Percentiles rank a stretch among this genome's conserved stretches.
Conservation (phyloP, 2,888 invertebrate species). For the Cyrtodaria siliqua region DNA sequence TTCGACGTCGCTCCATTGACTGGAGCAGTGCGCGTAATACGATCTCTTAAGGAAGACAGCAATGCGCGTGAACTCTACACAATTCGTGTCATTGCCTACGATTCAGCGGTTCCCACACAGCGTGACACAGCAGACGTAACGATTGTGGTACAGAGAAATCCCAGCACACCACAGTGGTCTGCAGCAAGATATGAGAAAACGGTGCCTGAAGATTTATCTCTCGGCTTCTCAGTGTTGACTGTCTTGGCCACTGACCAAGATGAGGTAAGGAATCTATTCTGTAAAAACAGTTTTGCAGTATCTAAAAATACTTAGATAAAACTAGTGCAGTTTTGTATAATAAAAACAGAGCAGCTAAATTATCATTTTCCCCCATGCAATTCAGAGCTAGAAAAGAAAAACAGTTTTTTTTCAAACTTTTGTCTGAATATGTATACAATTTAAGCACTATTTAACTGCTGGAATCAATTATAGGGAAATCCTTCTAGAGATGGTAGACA, state of each 20-base stretch:
- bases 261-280: slow-evolving; percentile 53
- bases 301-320: too few species aligned
- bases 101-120: slow-evolving; percentile 37
- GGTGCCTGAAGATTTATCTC: slow-evolving; percentile 61
- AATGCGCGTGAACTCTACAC: slow-evolving; percentile 65
- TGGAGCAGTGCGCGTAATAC: slow-evolving; percentile 52
- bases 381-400: too few species aligned
- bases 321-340: too few species aligned
- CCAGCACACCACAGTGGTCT: slow-evolving; percentile 52
- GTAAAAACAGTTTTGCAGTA: too few species aligned
- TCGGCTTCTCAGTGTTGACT: slow-evolving; percentile 64
- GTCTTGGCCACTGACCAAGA: slow-evolving; percentile 69
- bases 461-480: too few species aligned
- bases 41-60: slow-evolving; percentile 69
- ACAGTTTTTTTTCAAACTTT: too few species aligned
- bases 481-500: too few species aligned
- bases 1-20: slow-evolving; percentile 71
- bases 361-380: too few species aligned
- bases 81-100: slow-evolving; percentile 62
- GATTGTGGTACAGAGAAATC: slow-evolving; percentile 59
- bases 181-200: slow-evolving; percentile 45
- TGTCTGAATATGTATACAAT: too few species aligned
- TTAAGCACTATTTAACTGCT: too few species aligned
- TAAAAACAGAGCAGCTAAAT: too few species aligned
- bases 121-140: slow-evolving; percentile 59